Percentiles rank a stretch among this genome's conserved stretches.
Evolutionary conservation across 2,113 vertebrate genomes (phyloP).

Genomic region (Heterotis niloticus): DNA sequence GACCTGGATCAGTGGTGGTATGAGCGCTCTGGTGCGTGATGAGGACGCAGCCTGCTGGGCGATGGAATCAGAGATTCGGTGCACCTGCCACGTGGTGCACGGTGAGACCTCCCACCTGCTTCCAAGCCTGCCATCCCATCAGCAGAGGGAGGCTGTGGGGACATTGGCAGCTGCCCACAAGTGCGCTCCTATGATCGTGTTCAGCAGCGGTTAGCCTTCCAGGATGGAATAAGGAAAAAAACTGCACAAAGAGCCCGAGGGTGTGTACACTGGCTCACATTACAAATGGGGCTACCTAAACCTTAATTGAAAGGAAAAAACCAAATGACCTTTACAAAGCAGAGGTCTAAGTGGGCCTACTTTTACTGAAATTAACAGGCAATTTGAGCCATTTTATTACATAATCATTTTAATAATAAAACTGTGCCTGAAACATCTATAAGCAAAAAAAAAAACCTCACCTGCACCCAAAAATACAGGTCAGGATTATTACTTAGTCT

Average conservation of each 20-base stretch:
- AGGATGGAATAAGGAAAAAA: neutral
- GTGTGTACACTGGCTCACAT: neutral
- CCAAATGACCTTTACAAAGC: no score
- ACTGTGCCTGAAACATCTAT: no score
- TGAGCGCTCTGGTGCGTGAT: conserved; percentile 32
- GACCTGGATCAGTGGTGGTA: neutral
- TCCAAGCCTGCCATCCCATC: neutral
- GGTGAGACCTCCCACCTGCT: neutral
- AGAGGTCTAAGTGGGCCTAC: no score
- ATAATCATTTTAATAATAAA: no score
- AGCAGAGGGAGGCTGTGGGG: neutral
- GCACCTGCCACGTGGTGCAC: conserved; percentile 41
- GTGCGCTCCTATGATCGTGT: neutral
- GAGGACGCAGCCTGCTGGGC: conserved; percentile 8
- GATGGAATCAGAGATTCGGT: conserved; percentile 35
- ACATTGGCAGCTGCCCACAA: neutral
- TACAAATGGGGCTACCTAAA: neutral
- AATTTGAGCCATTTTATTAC: no score
- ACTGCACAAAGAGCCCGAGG: neutral
- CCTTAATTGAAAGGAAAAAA: no score
- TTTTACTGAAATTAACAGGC: no score
- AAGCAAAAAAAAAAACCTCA: no score
- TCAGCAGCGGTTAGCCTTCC: neutral
- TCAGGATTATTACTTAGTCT: no score
- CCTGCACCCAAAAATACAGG: no score